Conservation (phyloP, 2,797 vertebrate species). For the Chanos chanos region DNA sequence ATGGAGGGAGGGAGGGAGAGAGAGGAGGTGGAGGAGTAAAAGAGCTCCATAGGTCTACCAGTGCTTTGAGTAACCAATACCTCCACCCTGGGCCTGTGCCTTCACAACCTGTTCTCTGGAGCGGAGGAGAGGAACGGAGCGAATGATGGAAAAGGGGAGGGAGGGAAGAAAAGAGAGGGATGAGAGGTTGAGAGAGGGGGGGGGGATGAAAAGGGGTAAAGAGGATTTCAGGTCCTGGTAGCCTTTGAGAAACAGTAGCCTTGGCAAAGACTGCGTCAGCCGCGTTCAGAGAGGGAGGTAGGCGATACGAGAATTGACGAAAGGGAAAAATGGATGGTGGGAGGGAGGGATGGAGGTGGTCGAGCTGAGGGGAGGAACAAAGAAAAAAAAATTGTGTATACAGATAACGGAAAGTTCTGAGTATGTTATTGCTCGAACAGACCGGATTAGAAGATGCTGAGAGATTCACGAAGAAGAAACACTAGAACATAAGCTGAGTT, state of each 20-base stretch:
- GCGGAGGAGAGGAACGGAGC: slow-evolving; percentile 9
- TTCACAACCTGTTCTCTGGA: slow-evolving; percentile 12
- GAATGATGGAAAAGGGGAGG: slow-evolving; percentile 29
- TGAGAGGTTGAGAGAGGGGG: slow-evolving; percentile 18
- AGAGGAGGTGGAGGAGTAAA: slow-evolving; percentile 4
- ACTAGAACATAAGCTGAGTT: no score
- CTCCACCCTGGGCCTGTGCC: slow-evolving; percentile 19
- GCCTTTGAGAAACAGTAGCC: slow-evolving; percentile 42
- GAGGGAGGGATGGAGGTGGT: background rate
- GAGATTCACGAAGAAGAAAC: slow-evolving; percentile 8
- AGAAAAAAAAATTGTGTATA: background rate
- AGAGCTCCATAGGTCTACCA: slow-evolving; percentile 11
- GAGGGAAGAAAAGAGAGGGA: slow-evolving; percentile 18
- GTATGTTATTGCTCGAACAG: slow-evolving; percentile 3
- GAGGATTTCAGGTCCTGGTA: slow-evolving; percentile 12
- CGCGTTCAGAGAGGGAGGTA: background rate
- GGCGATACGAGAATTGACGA: no score
- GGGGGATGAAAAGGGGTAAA: slow-evolving; percentile 21
- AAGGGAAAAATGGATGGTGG: background rate
- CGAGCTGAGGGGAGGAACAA: background rate
- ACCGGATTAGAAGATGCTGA: background rate
- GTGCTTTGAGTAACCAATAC: slow-evolving; percentile 52
- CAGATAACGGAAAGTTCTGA: background rate
- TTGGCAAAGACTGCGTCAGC: slow-evolving; percentile 1
- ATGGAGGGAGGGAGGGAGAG: background rate